These are phyloP conservation scores for Melanostoma mellinum DNA, from an alignment of 2,888 invertebrate species.

Conservation along the genomic window DNA sequence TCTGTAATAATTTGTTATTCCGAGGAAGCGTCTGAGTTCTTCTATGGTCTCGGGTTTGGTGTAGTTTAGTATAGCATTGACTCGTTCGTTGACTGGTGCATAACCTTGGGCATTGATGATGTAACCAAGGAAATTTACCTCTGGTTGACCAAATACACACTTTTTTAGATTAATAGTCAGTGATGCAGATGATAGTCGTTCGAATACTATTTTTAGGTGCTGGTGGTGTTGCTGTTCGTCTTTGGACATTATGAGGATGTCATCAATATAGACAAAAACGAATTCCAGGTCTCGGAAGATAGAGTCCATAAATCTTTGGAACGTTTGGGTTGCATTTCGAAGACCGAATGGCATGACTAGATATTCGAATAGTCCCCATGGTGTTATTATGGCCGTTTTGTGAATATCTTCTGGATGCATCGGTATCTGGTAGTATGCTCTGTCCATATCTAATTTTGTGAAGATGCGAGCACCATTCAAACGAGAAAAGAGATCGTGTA, in stretches of 20 bases:
- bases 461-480: not conserved
- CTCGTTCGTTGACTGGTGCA: not conserved
- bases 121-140: conserved; percentile 4
- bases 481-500: not conserved
- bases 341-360: conserved; percentile 10
- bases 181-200: not conserved
- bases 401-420: conserved; percentile 1
- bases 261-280: conserved; percentile 17
- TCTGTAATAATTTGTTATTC: conserved; percentile 5
- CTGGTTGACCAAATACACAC: not conserved
- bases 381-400: conserved; percentile 10
- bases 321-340: not conserved
- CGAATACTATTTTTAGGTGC: conserved; percentile 1
- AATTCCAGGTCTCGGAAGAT: conserved; percentile 7
- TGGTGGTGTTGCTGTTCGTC: not conserved
- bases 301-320: conserved; percentile 24
- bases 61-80: not conserved
- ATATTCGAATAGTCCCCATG: conserved; percentile 3
- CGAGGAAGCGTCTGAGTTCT: conserved; percentile 16
- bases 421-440: conserved; percentile 1
- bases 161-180: conserved; percentile 2
- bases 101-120: conserved; percentile 1
- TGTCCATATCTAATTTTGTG: not conserved
- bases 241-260: conserved; percentile 12
- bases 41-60: conserved; percentile 7